Percentiles rank a stretch among this genome's conserved stretches.
These are phyloP conservation scores for Leuciscus waleckii DNA, from an alignment of 2,797 vertebrate genomes.

Conservation along the genomic window DNA sequence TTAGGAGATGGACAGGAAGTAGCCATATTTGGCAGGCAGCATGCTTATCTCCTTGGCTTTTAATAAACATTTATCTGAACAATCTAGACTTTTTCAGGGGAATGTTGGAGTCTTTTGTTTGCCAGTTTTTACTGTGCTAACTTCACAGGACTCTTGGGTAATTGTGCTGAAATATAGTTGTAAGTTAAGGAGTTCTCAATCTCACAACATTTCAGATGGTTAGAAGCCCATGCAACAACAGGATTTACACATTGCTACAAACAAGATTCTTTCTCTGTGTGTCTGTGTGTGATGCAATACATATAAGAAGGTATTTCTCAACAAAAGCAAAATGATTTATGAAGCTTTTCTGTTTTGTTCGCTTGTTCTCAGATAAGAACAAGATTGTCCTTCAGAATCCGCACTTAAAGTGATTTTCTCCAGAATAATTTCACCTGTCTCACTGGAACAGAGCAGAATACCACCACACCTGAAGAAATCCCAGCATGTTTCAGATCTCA, in stretches of 20 bases:
- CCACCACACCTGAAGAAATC: slow-evolving; percentile 21
- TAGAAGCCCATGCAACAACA: slow-evolving; percentile 15
- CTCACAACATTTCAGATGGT: slow-evolving; percentile 12
- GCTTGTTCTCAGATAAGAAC: slow-evolving; percentile 14
- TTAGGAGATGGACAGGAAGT: slow-evolving; percentile 63
- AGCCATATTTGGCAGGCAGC: slow-evolving; percentile 60
- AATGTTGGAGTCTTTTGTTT: slow-evolving; percentile 34
- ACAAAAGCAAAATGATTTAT: slow-evolving; percentile 22
- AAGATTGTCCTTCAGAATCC: slow-evolving; percentile 21
- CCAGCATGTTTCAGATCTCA: slow-evolving; percentile 5
- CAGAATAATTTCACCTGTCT: slow-evolving; percentile 10
- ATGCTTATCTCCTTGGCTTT: slow-evolving; percentile 47
- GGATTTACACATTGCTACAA: neutral
- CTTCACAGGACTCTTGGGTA: neutral
- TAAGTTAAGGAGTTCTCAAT: neutral
- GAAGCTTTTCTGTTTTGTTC: slow-evolving; percentile 11
- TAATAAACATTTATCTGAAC: slow-evolving; percentile 43
- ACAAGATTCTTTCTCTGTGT: neutral
- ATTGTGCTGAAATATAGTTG: neutral
- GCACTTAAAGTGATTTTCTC: slow-evolving; percentile 10
- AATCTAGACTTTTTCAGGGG: slow-evolving; percentile 10
- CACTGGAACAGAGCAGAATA: slow-evolving; percentile 6
- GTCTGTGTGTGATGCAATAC: slow-evolving; percentile 19
- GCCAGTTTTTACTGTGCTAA: neutral
- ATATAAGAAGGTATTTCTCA: slow-evolving; percentile 23